Evolutionary conservation across 2,888 invertebrate species (phyloP).

Genomic region (Cheiracanthium punctorium): DNA sequence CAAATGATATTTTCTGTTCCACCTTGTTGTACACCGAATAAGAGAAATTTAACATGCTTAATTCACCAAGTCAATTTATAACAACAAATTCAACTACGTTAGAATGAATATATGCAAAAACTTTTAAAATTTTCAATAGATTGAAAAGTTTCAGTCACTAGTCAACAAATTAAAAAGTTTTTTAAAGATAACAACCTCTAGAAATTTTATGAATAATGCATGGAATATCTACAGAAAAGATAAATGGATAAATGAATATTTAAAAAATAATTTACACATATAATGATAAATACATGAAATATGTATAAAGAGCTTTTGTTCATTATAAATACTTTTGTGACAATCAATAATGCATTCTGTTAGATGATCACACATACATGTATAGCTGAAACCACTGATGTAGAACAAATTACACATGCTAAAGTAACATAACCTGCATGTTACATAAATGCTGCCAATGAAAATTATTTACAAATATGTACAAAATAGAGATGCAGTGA

Average conservation of each 20-base stretch:
- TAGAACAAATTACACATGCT: background rate
- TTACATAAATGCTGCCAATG: conserved; percentile 28
- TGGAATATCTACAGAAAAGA: background rate
- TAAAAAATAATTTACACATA: background rate
- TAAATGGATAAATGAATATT: background rate
- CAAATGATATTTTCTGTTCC: too few relatives aligned
- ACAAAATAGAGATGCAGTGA: conserved; percentile 37
- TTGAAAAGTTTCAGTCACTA: too few relatives aligned
- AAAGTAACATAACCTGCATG: conserved; percentile 60
- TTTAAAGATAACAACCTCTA: too few relatives aligned
- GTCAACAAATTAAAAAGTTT: too few relatives aligned
- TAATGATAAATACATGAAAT: background rate
- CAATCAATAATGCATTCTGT: background rate
- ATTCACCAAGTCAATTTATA: too few relatives aligned
- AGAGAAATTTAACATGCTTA: too few relatives aligned
- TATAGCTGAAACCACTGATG: background rate
- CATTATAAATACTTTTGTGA: background rate
- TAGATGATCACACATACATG: background rate
- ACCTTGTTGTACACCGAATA: too few relatives aligned
- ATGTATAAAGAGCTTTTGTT: background rate
- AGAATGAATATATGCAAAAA: too few relatives aligned
- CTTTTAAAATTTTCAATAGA: too few relatives aligned
- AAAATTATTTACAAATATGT: conserved; percentile 38
- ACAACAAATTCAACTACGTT: too few relatives aligned
- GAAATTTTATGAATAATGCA: background rate